These are phyloP conservation scores for Platichthys stellatus DNA, from an alignment of 2,113 vertebrate species.

Conservation along the genomic window DNA sequence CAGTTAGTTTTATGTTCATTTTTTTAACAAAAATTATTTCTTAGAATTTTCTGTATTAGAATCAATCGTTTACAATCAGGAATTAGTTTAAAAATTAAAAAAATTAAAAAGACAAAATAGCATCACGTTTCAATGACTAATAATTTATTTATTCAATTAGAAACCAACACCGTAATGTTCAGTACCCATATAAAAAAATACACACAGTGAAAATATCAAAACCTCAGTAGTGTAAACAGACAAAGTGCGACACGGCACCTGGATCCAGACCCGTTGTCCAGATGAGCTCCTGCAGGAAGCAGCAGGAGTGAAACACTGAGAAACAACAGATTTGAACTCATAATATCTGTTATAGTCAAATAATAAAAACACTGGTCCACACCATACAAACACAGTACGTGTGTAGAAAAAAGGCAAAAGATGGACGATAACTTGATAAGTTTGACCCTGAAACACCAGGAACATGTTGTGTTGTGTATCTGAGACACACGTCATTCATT, in stretches of 20 bases:
- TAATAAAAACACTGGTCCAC: too few relatives aligned
- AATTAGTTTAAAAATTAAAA: background rate
- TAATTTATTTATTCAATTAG: slow-evolving; percentile 44
- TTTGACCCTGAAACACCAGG: slow-evolving; percentile 25
- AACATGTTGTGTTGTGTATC: background rate
- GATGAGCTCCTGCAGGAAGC: too few relatives aligned
- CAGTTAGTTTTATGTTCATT: too few relatives aligned
- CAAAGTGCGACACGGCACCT: background rate
- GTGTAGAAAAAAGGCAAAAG: background rate
- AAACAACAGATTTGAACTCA: too few relatives aligned
- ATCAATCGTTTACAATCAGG: too few relatives aligned
- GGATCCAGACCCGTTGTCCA: too few relatives aligned
- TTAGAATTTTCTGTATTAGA: too few relatives aligned
- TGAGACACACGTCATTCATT: too few relatives aligned
- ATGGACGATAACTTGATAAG: too few relatives aligned
- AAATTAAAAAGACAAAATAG: background rate
- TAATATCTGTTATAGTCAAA: too few relatives aligned
- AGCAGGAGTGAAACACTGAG: too few relatives aligned
- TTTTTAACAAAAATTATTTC: too few relatives aligned
- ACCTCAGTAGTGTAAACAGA: background rate
- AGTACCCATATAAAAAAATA: slow-evolving; percentile 1
- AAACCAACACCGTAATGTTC: slow-evolving; percentile 20
- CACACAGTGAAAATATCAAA: slow-evolving; percentile 1
- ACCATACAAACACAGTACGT: background rate
- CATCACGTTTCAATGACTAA: background rate